Base-by-base conservation (phyloP, 2,797 vertebrate species). In the Eurystomus glaucurus region DNA sequence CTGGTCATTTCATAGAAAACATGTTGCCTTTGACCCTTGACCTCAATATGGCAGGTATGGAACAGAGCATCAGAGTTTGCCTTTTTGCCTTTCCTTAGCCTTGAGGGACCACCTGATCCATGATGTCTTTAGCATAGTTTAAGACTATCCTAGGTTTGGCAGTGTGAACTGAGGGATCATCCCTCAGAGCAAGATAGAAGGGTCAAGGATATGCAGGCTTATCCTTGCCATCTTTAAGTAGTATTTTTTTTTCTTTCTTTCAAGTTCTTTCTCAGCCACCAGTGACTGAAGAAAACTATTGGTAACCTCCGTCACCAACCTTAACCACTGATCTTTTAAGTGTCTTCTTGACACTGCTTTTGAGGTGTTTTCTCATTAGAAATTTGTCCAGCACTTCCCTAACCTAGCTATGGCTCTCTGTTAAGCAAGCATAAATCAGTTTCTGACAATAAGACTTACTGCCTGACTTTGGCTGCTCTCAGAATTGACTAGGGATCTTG, bases 21-120 rank as follows among this genome's bases (percentile, higher is more conserved):
- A 0, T 41, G 7, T n/a, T 58, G 20, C 8, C 7, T 68, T 72
- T 72, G 31, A 21, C 2, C 14, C 29, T 51, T 3, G 2, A 2
- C 11, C 20, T 78, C 31, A 71, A 10, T 18, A 71, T 14, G 6
- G 8, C 13, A 41, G 4, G 3, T 21, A 35, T 2, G 5, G 43
- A 94, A 35, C 8, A n/a, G 15, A 31, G 2, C 13, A 60, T 35
- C 15, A 83, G 43, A 64, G 13, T 58, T 45, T 45, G 8, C 1
- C 1, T 29, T 11, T 69, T 31, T 10, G 1, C 16, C 3, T 85
- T 46, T 65, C 23, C 10, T 35, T 51, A 2, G n/a, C 6, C 31
- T 58, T 48, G 51, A 77, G 17, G 45, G 8, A 45, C 17, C 25
- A 19, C 15, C 3, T 61, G 26, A 18, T 4, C 46, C 17, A 3